Evolutionary conservation across 2,797 vertebrate species (phyloP).

Genomic region (Myotis findleyi): DNA sequence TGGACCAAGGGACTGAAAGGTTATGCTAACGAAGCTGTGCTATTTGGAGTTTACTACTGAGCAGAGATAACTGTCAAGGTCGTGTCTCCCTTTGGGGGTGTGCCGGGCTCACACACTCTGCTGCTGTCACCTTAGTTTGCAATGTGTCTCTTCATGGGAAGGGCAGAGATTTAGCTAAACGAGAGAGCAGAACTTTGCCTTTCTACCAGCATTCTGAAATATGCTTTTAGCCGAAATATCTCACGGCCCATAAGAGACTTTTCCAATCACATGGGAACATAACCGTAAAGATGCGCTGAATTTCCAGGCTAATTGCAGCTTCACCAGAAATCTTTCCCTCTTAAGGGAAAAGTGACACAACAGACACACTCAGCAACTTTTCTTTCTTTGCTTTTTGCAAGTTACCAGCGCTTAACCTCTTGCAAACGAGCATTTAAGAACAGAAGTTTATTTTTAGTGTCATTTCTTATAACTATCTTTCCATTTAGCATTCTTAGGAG

Average conservation of each 20-base stretch:
- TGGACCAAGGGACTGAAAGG: background rate
- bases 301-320: background rate
- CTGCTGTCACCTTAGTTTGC: background rate
- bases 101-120: background rate
- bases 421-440: background rate
- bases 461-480: background rate
- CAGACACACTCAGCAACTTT: background rate
- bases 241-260: background rate
- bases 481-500: background rate
- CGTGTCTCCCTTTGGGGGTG: background rate
- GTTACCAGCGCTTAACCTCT: background rate
- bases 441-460: background rate
- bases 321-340: background rate
- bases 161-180: background rate
- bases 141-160: background rate
- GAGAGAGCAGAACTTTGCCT: background rate
- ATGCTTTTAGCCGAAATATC: background rate
- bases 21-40: background rate
- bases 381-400: background rate
- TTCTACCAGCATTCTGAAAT: conserved; percentile 30
- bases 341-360: background rate
- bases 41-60: background rate
- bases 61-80: background rate
- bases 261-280: background rate
- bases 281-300: conserved; percentile 42